Evolutionary conservation across 2,888 invertebrate genomes (phyloP), one percentile per base, ranked within the genome.

Genomic region (Synanthedon tipuliformis): DNA sequence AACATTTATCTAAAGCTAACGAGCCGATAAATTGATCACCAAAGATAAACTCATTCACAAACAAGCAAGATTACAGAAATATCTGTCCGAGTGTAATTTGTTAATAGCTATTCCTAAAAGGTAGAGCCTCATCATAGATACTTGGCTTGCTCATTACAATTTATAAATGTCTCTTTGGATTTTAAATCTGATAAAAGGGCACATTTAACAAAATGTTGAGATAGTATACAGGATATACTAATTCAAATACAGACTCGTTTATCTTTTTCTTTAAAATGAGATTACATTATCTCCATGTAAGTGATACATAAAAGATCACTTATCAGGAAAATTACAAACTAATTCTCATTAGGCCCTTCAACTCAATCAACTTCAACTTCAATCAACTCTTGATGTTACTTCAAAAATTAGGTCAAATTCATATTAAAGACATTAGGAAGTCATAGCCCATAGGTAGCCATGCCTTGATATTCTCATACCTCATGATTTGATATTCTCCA

Each of bases 11-110:
- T 78, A 70, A 58, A 63, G 63, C 73, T 83, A 84, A 85, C 77
- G 78, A 84, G 75, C 73, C 73, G 75, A 83, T 81, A 78, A 85
- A 81, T 80, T 78, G 80, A 80, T 80, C 75, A 72, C 72, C 69
- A 71, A 62, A 77, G 79, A 82, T 81, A 78, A 75, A 71, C 64
- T 71, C 70, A 73, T 77, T 78, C 73, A 80, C 75, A 75, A 78
- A 78, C 73, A 75, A 72, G 72, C 64, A 66, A 74, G 73, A 74
- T 81, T 74, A 83, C 79, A 79, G 75, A 81, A 78, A 80, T 81
- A 75, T 76, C 71, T 78, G 71, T 68, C 69, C 67, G 62, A 68
- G 64, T 75, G 76, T 72, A 78, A 83, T 84, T 82, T 84, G 81
- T 84, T 74, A 70, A 71, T 74, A 62, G 69, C 72, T 65, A 69